Base-by-base conservation (phyloP, 2,113 vertebrate genomes). In the Hyla sarda region DNA sequence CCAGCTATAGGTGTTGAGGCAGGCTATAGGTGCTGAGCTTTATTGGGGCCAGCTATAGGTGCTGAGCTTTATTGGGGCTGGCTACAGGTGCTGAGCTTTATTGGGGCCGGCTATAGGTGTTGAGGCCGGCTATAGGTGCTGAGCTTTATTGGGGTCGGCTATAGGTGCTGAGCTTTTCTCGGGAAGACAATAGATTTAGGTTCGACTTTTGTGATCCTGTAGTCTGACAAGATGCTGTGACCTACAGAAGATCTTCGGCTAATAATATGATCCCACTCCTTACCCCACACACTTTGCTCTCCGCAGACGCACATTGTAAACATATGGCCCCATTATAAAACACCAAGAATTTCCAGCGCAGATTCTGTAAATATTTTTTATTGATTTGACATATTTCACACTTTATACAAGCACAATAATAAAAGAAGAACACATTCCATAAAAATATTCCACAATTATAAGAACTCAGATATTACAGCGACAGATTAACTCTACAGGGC, bases 351-450 rank as follows among this genome's bases (percentile, higher is more conserved):
- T 69, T 34, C 65, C 28, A 69, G 28, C 1, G 23, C 25, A 65
- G 62, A 32, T 65, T 65, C 62, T 30, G 62, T 65, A 65, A 65
- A 65, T 65, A 65, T 41, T 65, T 65, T 65, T 65, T 65, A 30
- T 30, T 30, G 30, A 69, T 69, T 69, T 32, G 13, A 34, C 30
- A 69, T 34, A 34, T 69, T 69, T 69, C 30, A 69, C 65, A 69
- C 65, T 32, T 69, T 69, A 69, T 69, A 69, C 65, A 19, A 69
- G 65, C 30, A 13, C 28, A 32, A 19, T 8, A 17, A 69, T 69
- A 28, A 69, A 13, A 65, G 60, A 10, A 19, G 50, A 16, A n/a
- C 54, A 32, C 62, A 65, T 65, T 30, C 25, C 28, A 32, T 28
- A 30, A 69, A 69, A n/a, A 5, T 5, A 69, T 7, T 7, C 60